phyloP scores from a whole-genome alignment of 2,888 invertebrate species.

The Seira sanloemensis region DNA sequence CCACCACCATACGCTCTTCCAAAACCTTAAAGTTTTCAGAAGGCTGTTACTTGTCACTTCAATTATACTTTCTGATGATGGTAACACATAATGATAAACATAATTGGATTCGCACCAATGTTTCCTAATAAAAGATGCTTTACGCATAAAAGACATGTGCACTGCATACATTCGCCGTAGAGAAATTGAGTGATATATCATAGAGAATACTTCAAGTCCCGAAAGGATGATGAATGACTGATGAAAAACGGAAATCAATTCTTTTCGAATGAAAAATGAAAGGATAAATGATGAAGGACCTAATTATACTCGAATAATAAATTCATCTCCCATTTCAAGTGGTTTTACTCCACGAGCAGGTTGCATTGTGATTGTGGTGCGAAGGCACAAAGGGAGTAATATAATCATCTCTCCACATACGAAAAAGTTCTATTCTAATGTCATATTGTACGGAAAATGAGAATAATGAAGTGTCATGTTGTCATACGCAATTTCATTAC shows the following conservation, averaged over 20 bases:
- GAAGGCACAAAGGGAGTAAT: neutral
- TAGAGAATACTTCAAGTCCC: neutral
- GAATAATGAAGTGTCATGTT: conserved; percentile 61
- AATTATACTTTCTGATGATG: neutral
- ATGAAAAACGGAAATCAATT: conserved; percentile 59
- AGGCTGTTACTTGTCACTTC: conserved; percentile 37
- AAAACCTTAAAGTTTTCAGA: conserved; percentile 17
- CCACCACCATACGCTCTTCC: conserved; percentile 3
- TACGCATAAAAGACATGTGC: neutral
- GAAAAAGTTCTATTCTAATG: neutral
- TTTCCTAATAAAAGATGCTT: neutral
- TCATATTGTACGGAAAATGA: conserved; percentile 18
- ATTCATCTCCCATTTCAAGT: conserved; percentile 29
- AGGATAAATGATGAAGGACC: conserved; percentile 27
- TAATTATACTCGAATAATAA: conserved; percentile 37
- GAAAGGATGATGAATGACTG: conserved; percentile 49
- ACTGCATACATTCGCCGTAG: no score
- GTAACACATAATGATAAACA: neutral
- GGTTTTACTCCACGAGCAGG: conserved; percentile 3
- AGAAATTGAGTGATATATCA: no score
- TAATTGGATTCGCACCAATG: neutral
- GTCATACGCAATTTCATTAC: conserved; percentile 46
- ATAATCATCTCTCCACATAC: neutral
- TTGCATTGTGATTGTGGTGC: neutral
- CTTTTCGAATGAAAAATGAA: conserved; percentile 41